Evolutionary conservation across 2,888 invertebrate genomes (phyloP).

Genomic region (Blastobasis lacticolella): DNA sequence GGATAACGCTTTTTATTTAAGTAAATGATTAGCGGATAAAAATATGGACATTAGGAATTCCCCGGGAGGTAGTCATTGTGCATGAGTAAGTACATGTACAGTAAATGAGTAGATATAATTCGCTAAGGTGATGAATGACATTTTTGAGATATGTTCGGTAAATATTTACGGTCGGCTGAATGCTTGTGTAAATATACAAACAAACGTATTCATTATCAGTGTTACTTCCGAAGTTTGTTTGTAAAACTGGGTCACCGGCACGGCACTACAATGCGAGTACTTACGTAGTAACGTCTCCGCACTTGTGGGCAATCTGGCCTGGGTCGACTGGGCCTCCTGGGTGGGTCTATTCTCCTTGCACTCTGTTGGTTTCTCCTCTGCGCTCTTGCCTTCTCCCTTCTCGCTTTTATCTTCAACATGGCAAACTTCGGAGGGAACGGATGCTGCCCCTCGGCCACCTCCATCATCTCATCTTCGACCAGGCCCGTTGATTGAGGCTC

Average conservation of each 20-base stretch:
- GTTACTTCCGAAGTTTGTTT: no score
- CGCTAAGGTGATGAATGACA: no score
- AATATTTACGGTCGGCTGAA: no score
- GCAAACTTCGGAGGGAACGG: conserved; percentile 60
- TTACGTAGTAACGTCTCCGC: conserved; percentile 29
- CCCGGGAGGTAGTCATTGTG: not conserved
- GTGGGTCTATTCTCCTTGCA: conserved; percentile 20
- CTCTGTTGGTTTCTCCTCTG: conserved; percentile 37
- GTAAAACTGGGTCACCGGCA: no score
- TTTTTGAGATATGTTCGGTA: no score
- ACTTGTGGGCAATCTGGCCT: conserved; percentile 20
- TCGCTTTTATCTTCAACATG: conserved; percentile 52
- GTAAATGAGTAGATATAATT: no score
- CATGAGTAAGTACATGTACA: no score
- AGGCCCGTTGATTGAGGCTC: conserved; percentile 7
- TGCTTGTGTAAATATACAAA: no score
- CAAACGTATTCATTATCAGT: no score
- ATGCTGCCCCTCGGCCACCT: conserved; percentile 52
- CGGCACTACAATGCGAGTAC: conserved; percentile 11
- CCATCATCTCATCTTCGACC: conserved; percentile 33
- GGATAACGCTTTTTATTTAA: conserved; percentile 22
- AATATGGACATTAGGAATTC: conserved; percentile 1
- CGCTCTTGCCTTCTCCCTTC: conserved; percentile 40
- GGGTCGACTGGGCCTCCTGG: conserved; percentile 5
- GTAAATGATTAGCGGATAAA: conserved; percentile 21